phyloP scores from a whole-genome alignment of 2,797 vertebrate species.

The Sciurus carolinensis region DNA sequence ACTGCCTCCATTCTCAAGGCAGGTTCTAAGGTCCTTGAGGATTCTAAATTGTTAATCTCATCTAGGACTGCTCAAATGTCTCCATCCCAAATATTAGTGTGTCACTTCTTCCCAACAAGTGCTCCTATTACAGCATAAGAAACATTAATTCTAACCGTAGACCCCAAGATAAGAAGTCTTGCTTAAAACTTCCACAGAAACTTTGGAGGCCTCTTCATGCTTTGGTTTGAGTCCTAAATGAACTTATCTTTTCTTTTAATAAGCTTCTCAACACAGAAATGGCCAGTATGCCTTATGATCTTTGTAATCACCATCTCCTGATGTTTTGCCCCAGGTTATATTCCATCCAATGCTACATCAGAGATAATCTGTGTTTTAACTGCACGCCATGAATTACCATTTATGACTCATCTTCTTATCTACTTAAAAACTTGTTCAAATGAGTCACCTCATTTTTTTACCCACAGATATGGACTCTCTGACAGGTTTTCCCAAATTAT shows the following conservation, averaged over 20 bases:
- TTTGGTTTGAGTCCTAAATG: background rate
- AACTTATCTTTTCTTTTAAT: background rate
- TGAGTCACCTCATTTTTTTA: slow-evolving; percentile 55
- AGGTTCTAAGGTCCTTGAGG: background rate
- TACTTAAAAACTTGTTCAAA: slow-evolving; percentile 48
- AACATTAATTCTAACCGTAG: background rate
- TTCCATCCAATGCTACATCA: background rate
- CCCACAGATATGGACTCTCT: background rate
- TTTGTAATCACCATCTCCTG: slow-evolving; percentile 7
- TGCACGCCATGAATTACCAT: background rate
- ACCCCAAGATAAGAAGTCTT: background rate
- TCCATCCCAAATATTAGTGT: slow-evolving; percentile 8
- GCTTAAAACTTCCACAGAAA: slow-evolving; percentile 35
- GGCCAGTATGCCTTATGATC: background rate
- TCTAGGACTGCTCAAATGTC: background rate
- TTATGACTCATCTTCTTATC: slow-evolving; percentile 35
- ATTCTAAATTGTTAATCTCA: background rate
- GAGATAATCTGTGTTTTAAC: background rate
- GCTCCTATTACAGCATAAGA: background rate
- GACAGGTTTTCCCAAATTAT: background rate
- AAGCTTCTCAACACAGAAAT: slow-evolving; percentile 37
- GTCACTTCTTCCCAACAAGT: slow-evolving; percentile 14
- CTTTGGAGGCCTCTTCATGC: background rate
- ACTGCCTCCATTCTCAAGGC: background rate
- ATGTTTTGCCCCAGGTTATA: background rate